phyloP scores from a whole-genome alignment of 2,888 invertebrate genomes.

The Platycnemis pennipes region DNA sequence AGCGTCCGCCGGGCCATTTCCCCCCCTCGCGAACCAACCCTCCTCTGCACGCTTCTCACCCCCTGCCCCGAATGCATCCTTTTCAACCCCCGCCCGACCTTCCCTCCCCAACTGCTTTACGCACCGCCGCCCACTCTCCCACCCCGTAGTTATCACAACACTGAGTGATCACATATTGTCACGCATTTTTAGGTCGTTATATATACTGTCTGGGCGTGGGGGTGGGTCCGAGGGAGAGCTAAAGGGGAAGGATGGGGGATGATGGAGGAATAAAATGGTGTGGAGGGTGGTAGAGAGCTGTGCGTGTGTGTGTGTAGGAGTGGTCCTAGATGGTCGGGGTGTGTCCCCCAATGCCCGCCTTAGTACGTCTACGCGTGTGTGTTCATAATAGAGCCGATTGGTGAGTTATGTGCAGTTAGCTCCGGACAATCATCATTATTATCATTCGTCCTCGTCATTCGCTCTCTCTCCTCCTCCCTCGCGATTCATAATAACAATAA shows the following conservation, averaged over 20 bases:
- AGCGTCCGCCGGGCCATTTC: not conserved
- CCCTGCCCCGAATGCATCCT: not conserved
- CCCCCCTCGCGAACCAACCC: not conserved
- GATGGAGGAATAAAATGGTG: not conserved
- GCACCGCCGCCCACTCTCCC: slow-evolving; percentile 16
- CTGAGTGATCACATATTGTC: slow-evolving; percentile 67
- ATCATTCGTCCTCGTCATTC: slow-evolving; percentile 38
- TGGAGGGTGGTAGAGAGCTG: not conserved
- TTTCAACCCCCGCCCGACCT: not conserved
- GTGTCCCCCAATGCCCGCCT: not conserved
- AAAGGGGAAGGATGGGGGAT: not conserved
- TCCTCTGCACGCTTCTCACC: not conserved
- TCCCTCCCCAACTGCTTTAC: not conserved
- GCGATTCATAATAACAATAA: not conserved
- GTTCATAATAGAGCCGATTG: slow-evolving; percentile 54
- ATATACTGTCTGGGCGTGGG: slow-evolving; percentile 2
- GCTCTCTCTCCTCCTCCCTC: not conserved
- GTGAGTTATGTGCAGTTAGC: slow-evolving; percentile 64
- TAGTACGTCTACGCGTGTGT: not conserved
- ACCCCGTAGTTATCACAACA: slow-evolving; percentile 63
- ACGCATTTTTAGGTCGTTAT: slow-evolving; percentile 64
- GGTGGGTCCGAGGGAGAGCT: not conserved
- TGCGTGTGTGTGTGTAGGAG: not conserved
- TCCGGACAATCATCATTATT: slow-evolving; percentile 50
- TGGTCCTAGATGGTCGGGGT: not conserved